phyloP scores from a whole-genome alignment of 2,113 vertebrate species.

The Rhinopomastus cyanomelas region DNA sequence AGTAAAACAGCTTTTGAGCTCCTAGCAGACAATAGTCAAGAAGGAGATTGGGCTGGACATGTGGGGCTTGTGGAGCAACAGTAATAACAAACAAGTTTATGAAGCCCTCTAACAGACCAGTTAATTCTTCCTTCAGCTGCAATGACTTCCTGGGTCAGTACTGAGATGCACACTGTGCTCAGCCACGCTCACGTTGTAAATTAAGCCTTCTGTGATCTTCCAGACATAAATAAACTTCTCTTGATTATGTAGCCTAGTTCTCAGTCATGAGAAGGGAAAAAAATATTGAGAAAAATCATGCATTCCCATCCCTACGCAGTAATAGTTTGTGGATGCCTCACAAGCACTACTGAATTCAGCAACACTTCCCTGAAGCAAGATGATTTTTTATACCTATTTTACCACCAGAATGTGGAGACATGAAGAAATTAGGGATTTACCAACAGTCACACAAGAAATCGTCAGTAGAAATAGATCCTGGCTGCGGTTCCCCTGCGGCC shows the following conservation, averaged over 20 bases:
- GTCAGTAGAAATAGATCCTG: background rate
- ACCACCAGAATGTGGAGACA: background rate
- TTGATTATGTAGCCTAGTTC: background rate
- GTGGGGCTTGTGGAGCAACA: slow-evolving; percentile 54
- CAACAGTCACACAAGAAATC: background rate
- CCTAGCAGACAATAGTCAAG: slow-evolving; percentile 33
- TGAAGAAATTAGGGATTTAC: background rate
- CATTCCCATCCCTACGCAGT: background rate
- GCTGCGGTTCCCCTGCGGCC: background rate
- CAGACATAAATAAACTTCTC: background rate
- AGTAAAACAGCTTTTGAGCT: slow-evolving; percentile 33
- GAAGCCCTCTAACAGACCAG: slow-evolving; percentile 49
- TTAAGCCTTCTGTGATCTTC: background rate
- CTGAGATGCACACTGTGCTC: background rate
- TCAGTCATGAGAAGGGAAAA: background rate
- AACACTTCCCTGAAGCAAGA: background rate
- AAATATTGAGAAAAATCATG: background rate
- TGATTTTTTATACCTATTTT: background rate
- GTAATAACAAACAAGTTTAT: slow-evolving; percentile 36
- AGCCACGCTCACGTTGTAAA: background rate
- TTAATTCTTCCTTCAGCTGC: slow-evolving; percentile 38
- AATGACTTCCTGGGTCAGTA: slow-evolving; percentile 54
- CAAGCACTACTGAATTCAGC: background rate
- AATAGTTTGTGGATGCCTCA: background rate
- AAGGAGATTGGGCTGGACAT: slow-evolving; percentile 65